These are phyloP conservation scores for Hipparchia sbordonii DNA, from an alignment of 2,888 invertebrate genomes.

Conservation along the genomic window DNA sequence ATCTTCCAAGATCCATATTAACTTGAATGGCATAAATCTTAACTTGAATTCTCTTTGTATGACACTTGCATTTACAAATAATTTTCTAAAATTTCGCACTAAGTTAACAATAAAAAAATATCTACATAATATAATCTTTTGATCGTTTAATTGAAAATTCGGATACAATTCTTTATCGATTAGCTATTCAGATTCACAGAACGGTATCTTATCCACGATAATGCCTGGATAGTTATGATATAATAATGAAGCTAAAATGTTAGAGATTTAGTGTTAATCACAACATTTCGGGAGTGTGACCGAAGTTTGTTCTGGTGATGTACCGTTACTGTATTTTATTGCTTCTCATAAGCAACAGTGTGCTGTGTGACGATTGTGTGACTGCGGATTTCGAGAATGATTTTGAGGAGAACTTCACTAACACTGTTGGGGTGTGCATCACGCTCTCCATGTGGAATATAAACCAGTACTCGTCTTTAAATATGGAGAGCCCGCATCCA, in stretches of 20 bases:
- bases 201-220: constrained; percentile 47
- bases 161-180: constrained; percentile 32
- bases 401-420: constrained; percentile 45
- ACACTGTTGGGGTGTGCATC: constrained; percentile 44
- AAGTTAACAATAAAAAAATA: constrained; percentile 5
- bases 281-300: constrained; percentile 23
- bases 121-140: constrained; percentile 18
- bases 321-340: constrained; percentile 27
- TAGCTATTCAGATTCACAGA: constrained; percentile 37
- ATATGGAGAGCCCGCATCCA: constrained; percentile 45
- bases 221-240: constrained; percentile 44
- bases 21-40: too few species aligned
- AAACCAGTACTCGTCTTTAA: constrained; percentile 46
- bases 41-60: neutral
- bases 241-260: constrained; percentile 39
- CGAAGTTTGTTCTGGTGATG: constrained; percentile 17
- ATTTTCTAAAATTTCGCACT: constrained; percentile 4
- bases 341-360: constrained; percentile 30
- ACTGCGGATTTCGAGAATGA: constrained; percentile 53
- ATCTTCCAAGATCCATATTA: neutral
- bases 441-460: constrained; percentile 49
- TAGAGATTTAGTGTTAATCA: constrained; percentile 38
- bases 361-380: constrained; percentile 46
- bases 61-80: neutral
- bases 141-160: constrained; percentile 28